Conservation (phyloP, 2,113 vertebrate genomes). For the Egretta garzetta region DNA sequence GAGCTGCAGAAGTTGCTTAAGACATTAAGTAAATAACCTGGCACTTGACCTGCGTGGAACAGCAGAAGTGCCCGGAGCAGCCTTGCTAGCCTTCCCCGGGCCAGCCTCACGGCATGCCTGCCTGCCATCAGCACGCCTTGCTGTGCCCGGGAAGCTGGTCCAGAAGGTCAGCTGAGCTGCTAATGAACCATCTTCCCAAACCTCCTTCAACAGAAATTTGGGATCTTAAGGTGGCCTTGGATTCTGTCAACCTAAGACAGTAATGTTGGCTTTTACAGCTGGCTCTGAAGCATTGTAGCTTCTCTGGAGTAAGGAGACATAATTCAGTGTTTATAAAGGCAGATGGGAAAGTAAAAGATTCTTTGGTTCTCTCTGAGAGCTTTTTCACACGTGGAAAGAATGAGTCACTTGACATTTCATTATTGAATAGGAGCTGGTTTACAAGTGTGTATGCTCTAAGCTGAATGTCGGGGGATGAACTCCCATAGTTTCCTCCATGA, state of each 20-base stretch:
- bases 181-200: background rate
- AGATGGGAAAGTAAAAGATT: slow-evolving; percentile 17
- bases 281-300: background rate
- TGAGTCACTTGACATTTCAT: slow-evolving; percentile 43
- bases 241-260: background rate
- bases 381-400: slow-evolving; percentile 33
- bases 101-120: rapidly evolving
- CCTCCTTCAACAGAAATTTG: background rate
- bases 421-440: slow-evolving; percentile 55
- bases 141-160: background rate
- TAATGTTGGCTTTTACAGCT: background rate
- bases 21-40: background rate
- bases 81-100: rapidly evolving
- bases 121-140: background rate
- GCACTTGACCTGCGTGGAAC: background rate
- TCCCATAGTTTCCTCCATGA: slow-evolving; percentile 10
- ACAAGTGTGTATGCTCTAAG: background rate
- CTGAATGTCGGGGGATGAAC: background rate
- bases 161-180: background rate
- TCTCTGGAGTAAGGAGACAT: background rate
- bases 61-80: background rate
- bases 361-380: slow-evolving; percentile 29
- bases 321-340: slow-evolving; percentile 33
- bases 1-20: slow-evolving; percentile 6
- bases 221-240: background rate